These are phyloP conservation scores for Stenodera caucasica DNA, from an alignment of 2,888 invertebrate genomes.

Conservation along the genomic window DNA sequence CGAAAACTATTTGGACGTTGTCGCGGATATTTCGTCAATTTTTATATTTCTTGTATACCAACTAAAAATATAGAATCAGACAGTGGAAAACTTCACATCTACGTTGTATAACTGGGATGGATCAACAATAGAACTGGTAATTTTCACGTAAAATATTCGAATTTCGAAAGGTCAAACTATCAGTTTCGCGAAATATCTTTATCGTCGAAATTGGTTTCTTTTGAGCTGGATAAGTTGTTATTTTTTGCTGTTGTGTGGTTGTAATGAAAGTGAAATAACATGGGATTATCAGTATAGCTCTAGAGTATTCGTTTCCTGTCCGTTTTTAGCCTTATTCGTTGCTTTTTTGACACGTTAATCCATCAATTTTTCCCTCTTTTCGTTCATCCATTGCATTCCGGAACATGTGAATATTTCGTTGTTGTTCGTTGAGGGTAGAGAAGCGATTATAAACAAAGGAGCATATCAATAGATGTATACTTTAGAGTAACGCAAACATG, in stretches of 20 bases:
- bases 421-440: neutral
- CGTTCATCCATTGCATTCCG: neutral
- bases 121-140: neutral
- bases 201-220: too few relatives aligned
- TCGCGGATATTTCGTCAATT: slow-evolving; percentile 1
- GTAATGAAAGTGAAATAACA: too few relatives aligned
- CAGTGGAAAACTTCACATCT: neutral
- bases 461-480: neutral
- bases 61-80: neutral
- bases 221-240: too few relatives aligned
- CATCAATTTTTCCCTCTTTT: neutral
- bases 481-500: neutral
- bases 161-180: too few relatives aligned
- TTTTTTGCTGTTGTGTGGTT: too few relatives aligned
- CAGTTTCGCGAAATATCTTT: too few relatives aligned
- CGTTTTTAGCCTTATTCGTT: too few relatives aligned
- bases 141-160: too few relatives aligned
- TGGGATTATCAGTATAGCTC: too few relatives aligned
- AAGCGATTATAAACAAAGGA: neutral
- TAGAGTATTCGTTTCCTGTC: too few relatives aligned
- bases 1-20: too few relatives aligned
- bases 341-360: neutral
- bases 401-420: neutral
- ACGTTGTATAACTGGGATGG: neutral
- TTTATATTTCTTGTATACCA: neutral